phyloP scores from a whole-genome alignment of 2,113 vertebrate genomes.

The Lophius piscatorius region DNA sequence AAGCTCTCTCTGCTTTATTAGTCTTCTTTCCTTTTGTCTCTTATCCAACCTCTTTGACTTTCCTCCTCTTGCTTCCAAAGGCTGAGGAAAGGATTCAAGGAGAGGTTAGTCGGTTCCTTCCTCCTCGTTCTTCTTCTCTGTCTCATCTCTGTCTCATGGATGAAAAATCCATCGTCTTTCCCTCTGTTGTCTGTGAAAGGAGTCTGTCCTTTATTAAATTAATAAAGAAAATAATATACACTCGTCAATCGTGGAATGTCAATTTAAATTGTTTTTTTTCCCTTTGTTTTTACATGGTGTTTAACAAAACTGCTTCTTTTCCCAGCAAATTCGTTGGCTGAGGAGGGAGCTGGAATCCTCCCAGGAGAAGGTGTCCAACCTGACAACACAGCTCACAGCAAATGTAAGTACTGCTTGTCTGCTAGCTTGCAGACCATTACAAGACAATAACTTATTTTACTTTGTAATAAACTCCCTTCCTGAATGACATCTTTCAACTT shows the following conservation, averaged over 20 bases:
- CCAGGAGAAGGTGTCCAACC: constrained; percentile 93
- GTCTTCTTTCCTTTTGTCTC: constrained; percentile 11
- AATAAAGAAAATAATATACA: constrained; percentile 12
- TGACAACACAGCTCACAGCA: constrained; percentile 92
- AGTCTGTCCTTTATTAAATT: constrained; percentile 19
- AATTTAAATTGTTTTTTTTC: not conserved
- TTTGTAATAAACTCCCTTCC: too few species aligned
- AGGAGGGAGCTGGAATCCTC: constrained; percentile 94
- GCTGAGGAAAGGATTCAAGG: constrained; percentile 98
- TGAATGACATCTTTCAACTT: too few species aligned
- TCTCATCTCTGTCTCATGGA: constrained; percentile 34
- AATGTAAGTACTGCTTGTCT: constrained; percentile 82
- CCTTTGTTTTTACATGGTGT: not conserved
- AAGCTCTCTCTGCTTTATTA: not conserved
- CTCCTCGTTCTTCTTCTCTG: constrained; percentile 42
- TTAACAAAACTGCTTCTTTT: constrained; percentile 11
- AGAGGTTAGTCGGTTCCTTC: constrained; percentile 83
- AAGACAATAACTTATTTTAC: too few species aligned
- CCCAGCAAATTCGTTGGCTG: constrained; percentile 95
- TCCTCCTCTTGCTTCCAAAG: constrained; percentile 78
- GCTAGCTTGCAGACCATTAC: not conserved
- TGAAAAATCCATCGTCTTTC: constrained; percentile 32
- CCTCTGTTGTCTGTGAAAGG: constrained; percentile 13
- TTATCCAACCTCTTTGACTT: constrained; percentile 80
- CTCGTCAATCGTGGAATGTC: not conserved